phyloP scores from a whole-genome alignment of 2,113 vertebrate species.

The Okapia johnstoni region DNA sequence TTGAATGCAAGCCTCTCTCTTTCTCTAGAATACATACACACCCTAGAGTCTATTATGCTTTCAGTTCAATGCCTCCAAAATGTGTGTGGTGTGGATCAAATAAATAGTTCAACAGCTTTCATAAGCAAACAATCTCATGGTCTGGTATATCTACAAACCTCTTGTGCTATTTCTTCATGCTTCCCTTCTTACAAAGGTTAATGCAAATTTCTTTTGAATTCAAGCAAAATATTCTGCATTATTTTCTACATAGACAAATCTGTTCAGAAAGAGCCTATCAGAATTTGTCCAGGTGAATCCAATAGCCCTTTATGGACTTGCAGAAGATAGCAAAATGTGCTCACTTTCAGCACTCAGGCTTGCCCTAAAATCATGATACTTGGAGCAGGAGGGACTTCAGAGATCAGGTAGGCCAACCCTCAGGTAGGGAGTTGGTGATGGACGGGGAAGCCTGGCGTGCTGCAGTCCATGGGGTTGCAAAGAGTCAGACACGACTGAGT shows the following conservation, averaged over 20 bases:
- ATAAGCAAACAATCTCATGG: constrained; percentile 73
- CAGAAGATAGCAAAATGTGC: constrained; percentile 36
- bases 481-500: neutral
- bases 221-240: constrained; percentile 63
- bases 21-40: constrained; percentile 63
- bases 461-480: neutral
- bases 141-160: constrained; percentile 67
- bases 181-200: constrained; percentile 74
- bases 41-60: constrained; percentile 72
- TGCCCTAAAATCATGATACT: neutral
- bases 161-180: constrained; percentile 68
- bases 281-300: constrained; percentile 63
- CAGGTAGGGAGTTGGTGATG: neutral
- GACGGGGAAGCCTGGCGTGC: neutral
- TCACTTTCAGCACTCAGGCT: constrained; percentile 40
- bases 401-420: neutral
- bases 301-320: constrained; percentile 52
- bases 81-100: constrained; percentile 74
- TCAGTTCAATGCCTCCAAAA: constrained; percentile 71
- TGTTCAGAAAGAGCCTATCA: constrained; percentile 55
- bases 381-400: neutral
- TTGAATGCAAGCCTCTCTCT: constrained; percentile 70
- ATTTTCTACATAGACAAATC: constrained; percentile 62
- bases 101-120: constrained; percentile 76
- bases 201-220: constrained; percentile 71